Conservation (phyloP, 2,797 vertebrate genomes). For the Otolemur crassicaudatus region DNA sequence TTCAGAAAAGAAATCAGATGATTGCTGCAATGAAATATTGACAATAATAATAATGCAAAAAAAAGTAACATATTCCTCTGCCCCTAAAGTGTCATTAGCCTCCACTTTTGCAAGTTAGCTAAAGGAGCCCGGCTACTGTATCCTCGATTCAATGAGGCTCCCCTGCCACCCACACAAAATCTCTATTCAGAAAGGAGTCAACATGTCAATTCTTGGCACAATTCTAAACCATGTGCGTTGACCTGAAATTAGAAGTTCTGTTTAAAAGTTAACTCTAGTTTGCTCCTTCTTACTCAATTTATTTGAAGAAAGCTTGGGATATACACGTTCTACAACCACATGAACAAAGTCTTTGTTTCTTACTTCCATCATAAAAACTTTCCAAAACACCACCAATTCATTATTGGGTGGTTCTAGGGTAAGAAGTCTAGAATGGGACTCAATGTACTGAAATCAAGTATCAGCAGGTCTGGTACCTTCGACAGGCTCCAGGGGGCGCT, state of each 20-base stretch:
- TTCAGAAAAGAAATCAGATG: too few species aligned
- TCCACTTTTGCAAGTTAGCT: neutral
- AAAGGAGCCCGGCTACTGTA: neutral
- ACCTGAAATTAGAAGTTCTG: neutral
- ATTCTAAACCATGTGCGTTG: neutral
- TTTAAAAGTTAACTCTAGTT: neutral
- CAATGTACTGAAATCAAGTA: neutral
- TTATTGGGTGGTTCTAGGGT: neutral
- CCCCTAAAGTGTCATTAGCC: neutral
- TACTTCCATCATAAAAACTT: neutral
- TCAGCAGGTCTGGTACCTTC: neutral
- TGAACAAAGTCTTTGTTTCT: neutral
- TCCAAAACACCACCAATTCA: neutral
- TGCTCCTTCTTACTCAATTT: neutral
- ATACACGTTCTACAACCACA: neutral
- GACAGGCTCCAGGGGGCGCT: neutral
- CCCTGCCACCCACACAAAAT: rapidly evolving
- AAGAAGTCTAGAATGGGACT: neutral
- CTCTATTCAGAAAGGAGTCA: neutral
- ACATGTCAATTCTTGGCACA: neutral
- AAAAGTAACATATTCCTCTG: too few species aligned
- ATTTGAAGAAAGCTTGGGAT: neutral
- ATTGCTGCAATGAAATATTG: too few species aligned
- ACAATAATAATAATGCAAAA: too few species aligned
- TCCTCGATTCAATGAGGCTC: too few species aligned